Evolutionary conservation across 2,888 invertebrate genomes (phyloP).

Genomic region (Euphydryas editha): DNA sequence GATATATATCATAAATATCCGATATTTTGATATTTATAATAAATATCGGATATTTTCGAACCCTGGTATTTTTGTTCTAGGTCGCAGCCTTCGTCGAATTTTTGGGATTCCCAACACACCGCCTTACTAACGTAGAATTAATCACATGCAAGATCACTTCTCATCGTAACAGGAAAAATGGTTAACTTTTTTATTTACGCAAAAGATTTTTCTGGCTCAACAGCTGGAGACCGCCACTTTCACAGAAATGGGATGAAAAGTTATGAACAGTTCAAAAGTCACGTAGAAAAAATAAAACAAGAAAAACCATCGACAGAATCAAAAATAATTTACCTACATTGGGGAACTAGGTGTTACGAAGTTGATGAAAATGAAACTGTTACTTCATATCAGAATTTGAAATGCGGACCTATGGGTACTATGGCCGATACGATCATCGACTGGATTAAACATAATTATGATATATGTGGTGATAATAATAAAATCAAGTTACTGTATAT

Average conservation of each 20-base stretch:
- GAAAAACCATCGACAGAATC: slow-evolving; percentile 41
- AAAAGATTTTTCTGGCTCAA: slow-evolving; percentile 49
- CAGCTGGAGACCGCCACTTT: slow-evolving; percentile 38
- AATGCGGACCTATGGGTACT: slow-evolving; percentile 27
- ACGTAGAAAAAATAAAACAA: slow-evolving; percentile 46
- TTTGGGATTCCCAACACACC: too few species aligned
- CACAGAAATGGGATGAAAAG: slow-evolving; percentile 47
- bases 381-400: slow-evolving; percentile 25
- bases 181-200: slow-evolving; percentile 47
- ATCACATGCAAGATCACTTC: too few species aligned
- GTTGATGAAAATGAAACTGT: slow-evolving; percentile 44
- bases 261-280: slow-evolving; percentile 45
- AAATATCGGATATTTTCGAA: too few species aligned
- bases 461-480: slow-evolving; percentile 26
- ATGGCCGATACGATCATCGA: slow-evolving; percentile 42
- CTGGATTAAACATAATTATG: slow-evolving; percentile 15
- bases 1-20: too few species aligned
- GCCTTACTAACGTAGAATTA: too few species aligned
- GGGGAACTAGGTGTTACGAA: slow-evolving; percentile 47
- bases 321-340: slow-evolving; percentile 51
- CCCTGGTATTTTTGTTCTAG: too few species aligned
- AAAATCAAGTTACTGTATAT: slow-evolving; percentile 50
- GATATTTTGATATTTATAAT: too few species aligned
- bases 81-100: too few species aligned
- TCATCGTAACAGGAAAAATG: slow-evolving; percentile 31